phyloP scores from a whole-genome alignment of 2,888 invertebrate genomes.

The Eretmocerus hayati region DNA sequence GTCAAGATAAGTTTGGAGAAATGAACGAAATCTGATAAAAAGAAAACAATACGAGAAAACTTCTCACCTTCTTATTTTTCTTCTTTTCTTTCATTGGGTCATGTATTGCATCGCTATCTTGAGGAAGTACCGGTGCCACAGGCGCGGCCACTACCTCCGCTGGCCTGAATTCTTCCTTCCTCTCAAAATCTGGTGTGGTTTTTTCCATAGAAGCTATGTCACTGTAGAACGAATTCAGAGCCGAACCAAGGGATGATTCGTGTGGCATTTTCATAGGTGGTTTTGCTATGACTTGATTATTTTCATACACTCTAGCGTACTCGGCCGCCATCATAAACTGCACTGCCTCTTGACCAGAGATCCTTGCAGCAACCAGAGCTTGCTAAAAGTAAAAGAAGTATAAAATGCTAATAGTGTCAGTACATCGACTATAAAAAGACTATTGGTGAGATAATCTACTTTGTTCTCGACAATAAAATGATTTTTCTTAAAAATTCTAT shows the following conservation, averaged over 20 bases:
- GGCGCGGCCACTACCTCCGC: constrained; percentile 20
- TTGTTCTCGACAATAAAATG: no score
- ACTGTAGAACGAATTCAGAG: constrained; percentile 56
- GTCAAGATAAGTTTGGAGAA: no score
- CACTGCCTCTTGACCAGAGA: constrained; percentile 36
- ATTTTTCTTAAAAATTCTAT: no score
- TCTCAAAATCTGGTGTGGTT: constrained; percentile 26
- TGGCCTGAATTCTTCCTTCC: constrained; percentile 24
- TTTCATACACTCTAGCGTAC: constrained; percentile 39
- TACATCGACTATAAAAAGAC: no score
- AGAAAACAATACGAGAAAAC: no score
- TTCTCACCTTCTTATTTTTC: constrained; percentile 45
- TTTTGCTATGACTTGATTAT: constrained; percentile 42
- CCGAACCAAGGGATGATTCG: constrained; percentile 46
- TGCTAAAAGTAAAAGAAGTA: constrained; percentile 27
- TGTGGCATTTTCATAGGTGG: constrained; percentile 40
- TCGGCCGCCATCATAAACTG: constrained; percentile 39
- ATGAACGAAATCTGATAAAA: no score
- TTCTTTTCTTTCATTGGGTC: constrained; percentile 45
- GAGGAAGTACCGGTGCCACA: constrained; percentile 19
- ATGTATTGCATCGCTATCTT: constrained; percentile 17
- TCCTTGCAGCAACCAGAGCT: constrained; percentile 37
- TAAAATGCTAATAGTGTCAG: not conserved
- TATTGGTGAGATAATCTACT: no score
- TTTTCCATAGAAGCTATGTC: constrained; percentile 54